Evolutionary conservation across 1,140 invertebrate genomes (phyloP).

Genomic region (Eubasilissa regina): DNA sequence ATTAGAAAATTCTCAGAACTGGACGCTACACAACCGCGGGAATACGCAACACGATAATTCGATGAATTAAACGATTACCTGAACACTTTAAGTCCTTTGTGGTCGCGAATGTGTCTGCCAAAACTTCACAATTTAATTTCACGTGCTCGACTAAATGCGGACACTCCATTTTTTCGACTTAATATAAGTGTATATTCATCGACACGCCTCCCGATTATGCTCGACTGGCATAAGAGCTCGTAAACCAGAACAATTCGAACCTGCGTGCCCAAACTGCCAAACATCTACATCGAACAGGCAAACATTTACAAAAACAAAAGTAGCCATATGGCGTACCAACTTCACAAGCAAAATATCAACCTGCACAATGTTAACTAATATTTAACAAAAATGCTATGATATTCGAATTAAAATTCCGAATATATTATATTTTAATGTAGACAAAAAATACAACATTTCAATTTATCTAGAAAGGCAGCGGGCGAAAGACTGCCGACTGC

Average conservation of each 20-base stretch:
- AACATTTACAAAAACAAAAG: constrained; percentile 44
- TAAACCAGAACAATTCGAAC: constrained; percentile 25
- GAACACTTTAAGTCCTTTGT: constrained; percentile 72
- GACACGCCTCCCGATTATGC: constrained; percentile 29
- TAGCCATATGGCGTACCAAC: constrained; percentile 41
- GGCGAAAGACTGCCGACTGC: background rate
- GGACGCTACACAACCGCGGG: background rate
- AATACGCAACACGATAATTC: constrained; percentile 10
- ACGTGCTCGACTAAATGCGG: constrained; percentile 75
- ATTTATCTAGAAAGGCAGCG: background rate
- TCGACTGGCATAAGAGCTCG: constrained; percentile 16
- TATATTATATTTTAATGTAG: too few relatives aligned
- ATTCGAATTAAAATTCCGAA: too few relatives aligned
- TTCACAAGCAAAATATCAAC: constrained; percentile 3
- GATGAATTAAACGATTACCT: constrained; percentile 63
- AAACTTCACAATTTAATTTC: constrained; percentile 65
- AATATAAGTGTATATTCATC: constrained; percentile 37
- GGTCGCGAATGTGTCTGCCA: constrained; percentile 59
- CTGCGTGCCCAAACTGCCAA: constrained; percentile 48
- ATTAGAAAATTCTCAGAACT: constrained; percentile 29
- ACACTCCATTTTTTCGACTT: constrained; percentile 72
- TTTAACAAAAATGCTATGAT: too few relatives aligned
- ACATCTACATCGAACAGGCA: constrained; percentile 45
- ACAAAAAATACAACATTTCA: too few relatives aligned
- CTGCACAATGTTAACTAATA: constrained; percentile 13